Evolutionary conservation across 1,140 invertebrate genomes (phyloP).

Genomic region (Idris sp.): DNA sequence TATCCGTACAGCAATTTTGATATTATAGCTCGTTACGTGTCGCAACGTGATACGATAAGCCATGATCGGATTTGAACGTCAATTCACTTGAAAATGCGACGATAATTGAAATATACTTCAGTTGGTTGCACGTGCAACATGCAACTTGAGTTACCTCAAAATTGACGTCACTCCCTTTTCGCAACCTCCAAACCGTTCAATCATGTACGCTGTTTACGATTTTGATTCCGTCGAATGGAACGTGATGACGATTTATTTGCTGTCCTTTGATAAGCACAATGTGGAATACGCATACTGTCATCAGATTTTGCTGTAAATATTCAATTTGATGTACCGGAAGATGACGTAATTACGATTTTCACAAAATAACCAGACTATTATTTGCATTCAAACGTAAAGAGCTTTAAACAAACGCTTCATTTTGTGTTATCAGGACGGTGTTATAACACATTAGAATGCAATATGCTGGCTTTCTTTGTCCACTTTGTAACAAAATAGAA

Average conservation of each 20-base stretch:
- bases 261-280: constrained; percentile 33
- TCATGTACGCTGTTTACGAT: background rate
- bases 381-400: constrained; percentile 18
- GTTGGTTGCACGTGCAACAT: constrained; percentile 9
- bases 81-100: constrained; percentile 14
- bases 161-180: background rate
- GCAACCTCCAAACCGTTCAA: too few species aligned
- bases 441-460: too few species aligned
- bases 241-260: constrained; percentile 21
- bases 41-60: constrained; percentile 14
- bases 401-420: too few species aligned
- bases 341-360: constrained; percentile 50
- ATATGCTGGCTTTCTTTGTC: too few species aligned
- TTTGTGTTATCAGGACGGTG: too few species aligned
- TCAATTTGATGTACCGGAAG: constrained; percentile 52
- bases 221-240: constrained; percentile 8
- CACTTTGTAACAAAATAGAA: too few species aligned
- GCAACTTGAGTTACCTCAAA: constrained; percentile 14
- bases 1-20: constrained; percentile 16
- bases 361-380: constrained; percentile 42
- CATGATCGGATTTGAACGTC: constrained; percentile 12
- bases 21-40: constrained; percentile 15
- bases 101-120: constrained; percentile 28
- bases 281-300: constrained; percentile 27
- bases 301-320: constrained; percentile 37